Evolutionary conservation across 2,888 invertebrate species (phyloP).

Genomic region (Polyommatus iphigenia): DNA sequence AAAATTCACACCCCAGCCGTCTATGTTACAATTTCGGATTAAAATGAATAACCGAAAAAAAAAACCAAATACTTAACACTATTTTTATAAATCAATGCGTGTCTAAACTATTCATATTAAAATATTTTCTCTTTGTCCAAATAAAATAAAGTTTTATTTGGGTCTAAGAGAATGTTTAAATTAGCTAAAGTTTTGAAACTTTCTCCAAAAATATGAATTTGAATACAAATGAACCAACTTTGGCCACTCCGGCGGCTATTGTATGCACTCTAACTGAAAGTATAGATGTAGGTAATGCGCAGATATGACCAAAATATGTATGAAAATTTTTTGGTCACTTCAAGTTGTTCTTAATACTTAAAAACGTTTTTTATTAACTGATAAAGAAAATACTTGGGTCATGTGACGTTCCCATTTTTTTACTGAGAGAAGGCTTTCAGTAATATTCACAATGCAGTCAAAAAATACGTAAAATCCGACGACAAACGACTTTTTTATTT

Average conservation of each 20-base stretch:
- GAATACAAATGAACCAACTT: slow-evolving; percentile 25
- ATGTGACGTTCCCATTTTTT: too few relatives aligned
- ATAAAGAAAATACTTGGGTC: neutral
- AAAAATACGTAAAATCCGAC: too few relatives aligned
- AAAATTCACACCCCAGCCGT: too few relatives aligned
- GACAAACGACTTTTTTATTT: too few relatives aligned
- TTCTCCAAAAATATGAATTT: slow-evolving; percentile 18
- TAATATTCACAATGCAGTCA: too few relatives aligned
- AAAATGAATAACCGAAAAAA: too few relatives aligned
- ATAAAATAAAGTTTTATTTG: neutral
- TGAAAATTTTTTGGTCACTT: neutral
- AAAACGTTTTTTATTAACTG: neutral
- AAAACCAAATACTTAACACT: too few relatives aligned
- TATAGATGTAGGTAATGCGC: neutral
- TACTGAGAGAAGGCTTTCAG: too few relatives aligned
- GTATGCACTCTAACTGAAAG: slow-evolving; percentile 6
- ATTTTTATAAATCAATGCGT: too few relatives aligned
- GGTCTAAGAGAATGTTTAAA: slow-evolving; percentile 11
- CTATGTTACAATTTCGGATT: too few relatives aligned
- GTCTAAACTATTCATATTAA: neutral
- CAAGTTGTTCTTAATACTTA: too few relatives aligned
- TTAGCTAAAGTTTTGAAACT: neutral
- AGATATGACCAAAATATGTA: neutral
- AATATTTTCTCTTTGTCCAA: neutral
- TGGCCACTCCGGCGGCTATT: slow-evolving; percentile 8